Conservation (phyloP, 2,797 vertebrate genomes). For the Champsocephalus esox region DNA sequence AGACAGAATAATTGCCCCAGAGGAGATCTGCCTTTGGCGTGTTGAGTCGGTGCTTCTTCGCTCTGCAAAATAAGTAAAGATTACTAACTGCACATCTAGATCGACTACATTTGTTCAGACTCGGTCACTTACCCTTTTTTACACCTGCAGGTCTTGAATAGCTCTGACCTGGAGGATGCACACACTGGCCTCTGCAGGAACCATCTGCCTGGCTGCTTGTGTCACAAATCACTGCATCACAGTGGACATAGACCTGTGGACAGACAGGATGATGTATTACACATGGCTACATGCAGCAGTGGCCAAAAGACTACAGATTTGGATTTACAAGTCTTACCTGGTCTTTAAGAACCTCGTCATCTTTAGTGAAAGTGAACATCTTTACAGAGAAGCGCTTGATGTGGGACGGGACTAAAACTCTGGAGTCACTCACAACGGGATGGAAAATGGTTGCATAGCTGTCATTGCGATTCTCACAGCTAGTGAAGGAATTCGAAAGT, state of each 20-base stretch:
- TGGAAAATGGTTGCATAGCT: conserved; percentile 68
- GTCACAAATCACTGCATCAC: too few relatives aligned
- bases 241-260: too few relatives aligned
- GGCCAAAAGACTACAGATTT: fast-evolving
- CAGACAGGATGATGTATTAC: not conserved
- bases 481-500: conserved; percentile 27
- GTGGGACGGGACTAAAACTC: conserved; percentile 79
- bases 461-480: conserved; percentile 80
- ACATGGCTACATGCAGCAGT: not conserved
- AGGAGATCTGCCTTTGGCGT: too few relatives aligned
- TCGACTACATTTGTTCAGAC: not conserved
- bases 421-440: conserved; percentile 45
- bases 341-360: conserved; percentile 67
- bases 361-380: conserved; percentile 87
- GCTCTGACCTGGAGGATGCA: not conserved
- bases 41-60: too few relatives aligned
- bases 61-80: too few relatives aligned
- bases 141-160: conserved; percentile 3
- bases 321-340: conserved; percentile 69
- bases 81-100: too few relatives aligned
- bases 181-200: conserved; percentile 81
- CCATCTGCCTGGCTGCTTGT: conserved; percentile 22
- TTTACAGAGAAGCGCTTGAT: conserved; percentile 89
- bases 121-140: conserved; percentile 42
- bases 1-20: too few relatives aligned